Percentiles rank a stretch among this genome's conserved stretches.
phyloP scores from a whole-genome alignment of 2,797 vertebrate species.

The Oophaga sylvatica region DNA sequence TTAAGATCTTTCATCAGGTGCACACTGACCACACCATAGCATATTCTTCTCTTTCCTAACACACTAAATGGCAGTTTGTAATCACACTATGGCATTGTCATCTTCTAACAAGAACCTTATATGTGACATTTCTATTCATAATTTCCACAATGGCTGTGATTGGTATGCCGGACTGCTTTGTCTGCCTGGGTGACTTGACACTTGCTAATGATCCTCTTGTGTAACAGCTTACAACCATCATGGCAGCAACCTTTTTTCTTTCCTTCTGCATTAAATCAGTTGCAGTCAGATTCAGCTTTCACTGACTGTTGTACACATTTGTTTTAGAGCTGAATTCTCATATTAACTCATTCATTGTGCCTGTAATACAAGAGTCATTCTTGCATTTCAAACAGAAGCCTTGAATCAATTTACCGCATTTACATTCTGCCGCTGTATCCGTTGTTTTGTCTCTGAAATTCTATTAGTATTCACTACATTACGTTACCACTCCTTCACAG shows the following conservation, averaged over 20 bases:
- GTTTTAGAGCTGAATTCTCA: slow-evolving; percentile 51
- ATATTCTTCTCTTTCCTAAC: not conserved
- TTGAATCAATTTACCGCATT: slow-evolving; percentile 59
- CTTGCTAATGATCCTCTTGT: slow-evolving; percentile 63
- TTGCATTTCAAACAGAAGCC: slow-evolving; percentile 60
- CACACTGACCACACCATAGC: not conserved
- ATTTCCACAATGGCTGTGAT: slow-evolving; percentile 65
- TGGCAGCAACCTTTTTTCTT: slow-evolving; percentile 55
- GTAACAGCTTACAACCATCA: slow-evolving; percentile 67
- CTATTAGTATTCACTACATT: slow-evolving; percentile 60
- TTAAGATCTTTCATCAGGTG: not conserved
- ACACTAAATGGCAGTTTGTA: not conserved
- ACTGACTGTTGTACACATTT: slow-evolving; percentile 15
- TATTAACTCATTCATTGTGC: slow-evolving; percentile 55
- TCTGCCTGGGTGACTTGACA: slow-evolving; percentile 65
- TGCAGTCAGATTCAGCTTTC: slow-evolving; percentile 26
- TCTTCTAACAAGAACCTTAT: not conserved
- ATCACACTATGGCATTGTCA: not conserved
- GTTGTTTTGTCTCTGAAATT: slow-evolving; percentile 60
- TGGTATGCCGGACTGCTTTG: slow-evolving; percentile 67
- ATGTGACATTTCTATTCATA: slow-evolving; percentile 66
- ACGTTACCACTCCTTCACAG: slow-evolving; percentile 43
- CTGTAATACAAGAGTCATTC: slow-evolving; percentile 59
- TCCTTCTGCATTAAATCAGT: slow-evolving; percentile 59
- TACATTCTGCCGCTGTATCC: slow-evolving; percentile 54